A percentile compares a stretch with the other conserved stretches of the same genome.
phyloP scores from a whole-genome alignment of 2,113 vertebrate genomes.

The Plestiodon gilberti region DNA sequence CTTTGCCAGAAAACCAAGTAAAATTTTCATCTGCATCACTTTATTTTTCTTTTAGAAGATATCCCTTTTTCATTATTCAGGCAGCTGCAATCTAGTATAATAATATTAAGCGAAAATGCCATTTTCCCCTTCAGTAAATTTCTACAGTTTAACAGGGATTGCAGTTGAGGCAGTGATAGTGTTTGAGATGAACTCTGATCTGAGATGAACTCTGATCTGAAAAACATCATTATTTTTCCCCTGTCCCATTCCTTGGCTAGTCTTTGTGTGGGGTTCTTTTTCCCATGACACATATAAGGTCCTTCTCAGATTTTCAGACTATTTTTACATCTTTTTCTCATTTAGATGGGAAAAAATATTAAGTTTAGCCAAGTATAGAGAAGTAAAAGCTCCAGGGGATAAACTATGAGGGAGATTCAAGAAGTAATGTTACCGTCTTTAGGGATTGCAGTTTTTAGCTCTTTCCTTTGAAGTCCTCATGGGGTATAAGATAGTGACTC shows the following conservation, averaged over 20 bases:
- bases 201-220: conserved; percentile 2
- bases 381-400: background rate
- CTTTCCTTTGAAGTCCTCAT: conserved; percentile 14
- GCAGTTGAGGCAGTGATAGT: background rate
- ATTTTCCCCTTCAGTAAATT: background rate
- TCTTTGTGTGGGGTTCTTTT: background rate
- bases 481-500: background rate
- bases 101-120: conserved; percentile 7
- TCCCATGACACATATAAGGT: background rate
- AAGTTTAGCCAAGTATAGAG: background rate
- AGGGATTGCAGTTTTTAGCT: background rate
- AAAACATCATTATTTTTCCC: background rate
- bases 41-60: background rate
- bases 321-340: background rate
- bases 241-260: background rate
- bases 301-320: background rate
- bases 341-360: background rate
- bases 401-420: background rate
- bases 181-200: background rate
- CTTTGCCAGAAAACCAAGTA: background rate
- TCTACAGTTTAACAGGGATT: background rate
- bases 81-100: background rate
- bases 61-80: background rate
- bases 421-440: background rate
- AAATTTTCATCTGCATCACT: background rate